Evolutionary conservation across 2,797 vertebrate species (phyloP).

Genomic region (Salmo trutta): DNA sequence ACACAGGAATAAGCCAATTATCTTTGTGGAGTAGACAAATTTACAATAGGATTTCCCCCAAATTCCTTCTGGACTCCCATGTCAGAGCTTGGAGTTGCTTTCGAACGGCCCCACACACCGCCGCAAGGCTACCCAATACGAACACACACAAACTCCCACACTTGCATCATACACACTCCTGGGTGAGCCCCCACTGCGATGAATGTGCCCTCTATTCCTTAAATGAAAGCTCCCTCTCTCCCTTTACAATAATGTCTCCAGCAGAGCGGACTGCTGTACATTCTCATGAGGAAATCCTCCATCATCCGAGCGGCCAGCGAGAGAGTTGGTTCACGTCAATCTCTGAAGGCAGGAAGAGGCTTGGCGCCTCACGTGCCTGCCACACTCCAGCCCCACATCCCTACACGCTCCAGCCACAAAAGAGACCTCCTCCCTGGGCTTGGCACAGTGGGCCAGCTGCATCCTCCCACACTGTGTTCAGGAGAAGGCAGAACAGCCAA

Average conservation of each 20-base stretch:
- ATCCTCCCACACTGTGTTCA: neutral
- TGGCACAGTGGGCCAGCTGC: slow-evolving; percentile 12
- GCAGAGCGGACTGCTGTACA: slow-evolving; percentile 52
- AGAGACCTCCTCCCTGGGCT: slow-evolving; percentile 26
- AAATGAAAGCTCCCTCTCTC: neutral
- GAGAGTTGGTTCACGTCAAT: neutral
- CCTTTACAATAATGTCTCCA: slow-evolving; percentile 59
- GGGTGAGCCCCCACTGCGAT: neutral
- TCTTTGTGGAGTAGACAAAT: slow-evolving; percentile 69
- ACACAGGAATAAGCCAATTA: slow-evolving; percentile 80
- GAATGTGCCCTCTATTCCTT: neutral
- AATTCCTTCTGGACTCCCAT: slow-evolving; percentile 64
- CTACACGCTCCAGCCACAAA: slow-evolving; percentile 1
- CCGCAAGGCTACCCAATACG: slow-evolving; percentile 15
- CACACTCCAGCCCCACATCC: neutral
- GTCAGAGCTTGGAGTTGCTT: slow-evolving; percentile 64
- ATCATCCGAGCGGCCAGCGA: slow-evolving; percentile 47
- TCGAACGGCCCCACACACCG: slow-evolving; percentile 24
- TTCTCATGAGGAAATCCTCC: slow-evolving; percentile 45
- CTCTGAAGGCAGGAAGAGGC: neutral
- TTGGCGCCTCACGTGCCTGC: neutral
- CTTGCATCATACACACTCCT: slow-evolving; percentile 10
- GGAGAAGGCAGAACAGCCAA: slow-evolving; percentile 25
- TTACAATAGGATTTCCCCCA: slow-evolving; percentile 71
- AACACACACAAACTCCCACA: slow-evolving; percentile 20